phyloP scores from a whole-genome alignment of 2,888 invertebrate genomes.

The Cataglyphis altisquamis region DNA sequence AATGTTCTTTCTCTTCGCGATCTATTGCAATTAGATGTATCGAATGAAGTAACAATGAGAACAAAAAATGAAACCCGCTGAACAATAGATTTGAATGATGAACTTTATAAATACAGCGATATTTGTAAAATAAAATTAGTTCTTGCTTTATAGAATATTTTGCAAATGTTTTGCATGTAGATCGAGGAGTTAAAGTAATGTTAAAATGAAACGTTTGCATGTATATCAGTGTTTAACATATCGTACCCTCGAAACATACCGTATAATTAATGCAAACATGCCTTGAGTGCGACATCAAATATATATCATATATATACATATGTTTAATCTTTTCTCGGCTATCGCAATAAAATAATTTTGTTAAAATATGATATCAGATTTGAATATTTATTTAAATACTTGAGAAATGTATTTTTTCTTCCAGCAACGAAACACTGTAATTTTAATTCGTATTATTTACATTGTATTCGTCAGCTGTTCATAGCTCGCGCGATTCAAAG shows the following conservation, averaged over 20 bases:
- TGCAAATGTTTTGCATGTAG: background rate
- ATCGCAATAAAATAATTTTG: conserved; percentile 15
- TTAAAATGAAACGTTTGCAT: background rate
- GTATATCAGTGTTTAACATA: background rate
- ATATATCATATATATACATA: background rate
- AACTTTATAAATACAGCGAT: background rate
- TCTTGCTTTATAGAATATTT: background rate
- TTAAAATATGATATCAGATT: background rate
- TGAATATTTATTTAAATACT: conserved; percentile 20
- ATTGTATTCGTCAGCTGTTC: background rate
- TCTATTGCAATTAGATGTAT: background rate
- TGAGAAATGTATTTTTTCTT: background rate
- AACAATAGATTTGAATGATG: background rate
- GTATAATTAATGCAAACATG: background rate
- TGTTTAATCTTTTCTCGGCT: background rate
- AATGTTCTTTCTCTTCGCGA: background rate
- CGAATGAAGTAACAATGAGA: background rate
- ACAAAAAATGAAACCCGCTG: background rate
- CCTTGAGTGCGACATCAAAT: background rate
- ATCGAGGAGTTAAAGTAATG: background rate
- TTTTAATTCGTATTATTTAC: conserved; percentile 10
- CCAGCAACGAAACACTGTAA: background rate
- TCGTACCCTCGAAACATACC: background rate
- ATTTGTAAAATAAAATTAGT: background rate
- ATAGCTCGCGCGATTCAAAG: background rate